A percentile compares a stretch with the other conserved stretches of the same genome.
These are phyloP conservation scores for Ectemnius continuus DNA, from an alignment of 2,888 invertebrate species.

Conservation along the genomic window DNA sequence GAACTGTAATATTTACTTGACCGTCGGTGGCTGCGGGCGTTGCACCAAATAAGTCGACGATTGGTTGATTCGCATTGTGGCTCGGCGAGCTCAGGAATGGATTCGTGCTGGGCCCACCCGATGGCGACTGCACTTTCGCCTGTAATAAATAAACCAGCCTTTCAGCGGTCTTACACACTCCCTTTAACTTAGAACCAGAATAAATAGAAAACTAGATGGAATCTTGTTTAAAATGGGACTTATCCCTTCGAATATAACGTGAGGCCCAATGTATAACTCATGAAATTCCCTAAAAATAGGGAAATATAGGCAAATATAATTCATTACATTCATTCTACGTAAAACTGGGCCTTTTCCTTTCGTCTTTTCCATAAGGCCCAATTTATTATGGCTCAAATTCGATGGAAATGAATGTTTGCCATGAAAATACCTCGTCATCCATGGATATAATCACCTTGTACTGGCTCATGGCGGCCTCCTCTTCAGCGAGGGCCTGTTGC, in stretches of 20 bases:
- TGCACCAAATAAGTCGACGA: conserved; percentile 89
- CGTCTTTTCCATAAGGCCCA: too few species aligned
- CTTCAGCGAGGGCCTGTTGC: conserved; percentile 94
- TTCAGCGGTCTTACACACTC: neutral
- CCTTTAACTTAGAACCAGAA: neutral
- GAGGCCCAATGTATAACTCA: too few species aligned
- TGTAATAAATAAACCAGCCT: conserved; percentile 61
- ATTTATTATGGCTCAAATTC: too few species aligned
- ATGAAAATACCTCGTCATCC: too few species aligned
- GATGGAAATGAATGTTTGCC: too few species aligned
- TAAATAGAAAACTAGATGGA: neutral
- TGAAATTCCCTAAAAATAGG: too few species aligned
- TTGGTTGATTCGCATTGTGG: conserved; percentile 79
- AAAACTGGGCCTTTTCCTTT: too few species aligned
- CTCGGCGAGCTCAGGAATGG: conserved; percentile 90
- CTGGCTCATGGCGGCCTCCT: conserved; percentile 96
- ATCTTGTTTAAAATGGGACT: too few species aligned
- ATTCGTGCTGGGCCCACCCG: conserved; percentile 86
- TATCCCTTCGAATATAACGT: too few species aligned
- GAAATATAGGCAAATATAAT: too few species aligned
- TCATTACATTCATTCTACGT: too few species aligned
- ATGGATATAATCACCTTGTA: conserved; percentile 86
- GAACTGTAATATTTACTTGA: conserved; percentile 62
- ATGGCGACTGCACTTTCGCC: conserved; percentile 90
- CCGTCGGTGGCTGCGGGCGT: conserved; percentile 77